Evolutionary conservation across 2,888 invertebrate genomes (phyloP), one percentile per base, ranked within the genome.

Genomic region (Pterostichus madidus): DNA sequence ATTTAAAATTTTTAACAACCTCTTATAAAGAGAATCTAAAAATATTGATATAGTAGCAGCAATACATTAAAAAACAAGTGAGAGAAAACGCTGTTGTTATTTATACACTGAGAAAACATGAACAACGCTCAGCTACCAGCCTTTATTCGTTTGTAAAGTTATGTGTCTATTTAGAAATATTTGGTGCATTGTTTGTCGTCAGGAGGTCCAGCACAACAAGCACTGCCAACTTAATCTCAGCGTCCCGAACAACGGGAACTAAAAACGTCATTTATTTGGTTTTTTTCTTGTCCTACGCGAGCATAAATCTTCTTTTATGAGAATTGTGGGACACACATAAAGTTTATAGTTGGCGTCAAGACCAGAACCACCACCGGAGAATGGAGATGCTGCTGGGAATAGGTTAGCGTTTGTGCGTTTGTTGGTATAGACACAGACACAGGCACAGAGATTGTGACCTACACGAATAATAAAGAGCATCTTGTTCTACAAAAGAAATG

Each of bases 401-500:
- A 31, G 31, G 64, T 24, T 64, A 35, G 15, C 13, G 64, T 39
- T 64, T 35, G 64, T 31, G 24, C 24, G 24, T 24, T 24, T 24
- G 24, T 3, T 24, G 24, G 1, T 24, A n/a, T n/a, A n/a, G 24
- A 3, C 3, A 24, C 24, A 24, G 24, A 24, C 24, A 24, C 24
- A 24, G 24, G 3, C 24, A 35, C 10, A 15, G 64, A 39, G 13
- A 64, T 56, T 56, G 56, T 56, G 56, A 56, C 56, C 56, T 56
- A 17, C 11, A 35, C n/a, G 88, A 88, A 88, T 88, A 87, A 87
- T 88, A 88, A 88, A 88, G 87, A 88, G 88, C 88, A 87, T 87
- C 85, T n/a, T 68, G 85, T 85, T 85, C 11, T n/a, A 71, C 68
- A 71, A 71, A 71, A 44, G 68, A 71, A 44, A 39, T 32, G 24